A percentile compares a stretch with the other conserved stretches of the same genome.
Conservation (phyloP, 2,888 invertebrate species). For the Melinaea marsaeus region DNA sequence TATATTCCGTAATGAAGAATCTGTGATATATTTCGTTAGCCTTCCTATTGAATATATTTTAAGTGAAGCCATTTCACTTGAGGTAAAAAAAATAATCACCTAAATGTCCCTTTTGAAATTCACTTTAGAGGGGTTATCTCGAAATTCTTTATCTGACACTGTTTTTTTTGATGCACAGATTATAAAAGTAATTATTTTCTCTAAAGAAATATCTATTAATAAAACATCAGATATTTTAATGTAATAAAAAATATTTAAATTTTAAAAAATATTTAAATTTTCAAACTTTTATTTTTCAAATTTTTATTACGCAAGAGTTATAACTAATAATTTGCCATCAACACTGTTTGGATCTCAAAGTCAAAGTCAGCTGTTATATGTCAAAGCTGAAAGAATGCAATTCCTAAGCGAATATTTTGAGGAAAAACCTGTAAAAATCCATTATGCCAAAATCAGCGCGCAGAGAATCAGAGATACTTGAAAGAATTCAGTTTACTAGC, state of each 20-base stretch:
- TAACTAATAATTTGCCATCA: no score
- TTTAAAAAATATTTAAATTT: no score
- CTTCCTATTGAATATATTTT: conserved; percentile 69
- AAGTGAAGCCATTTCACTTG: conserved; percentile 68
- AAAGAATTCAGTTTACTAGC: conserved; percentile 23
- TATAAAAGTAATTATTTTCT: not conserved
- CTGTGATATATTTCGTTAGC: conserved; percentile 69
- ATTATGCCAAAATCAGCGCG: conserved; percentile 28
- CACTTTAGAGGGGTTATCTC: conserved; percentile 50
- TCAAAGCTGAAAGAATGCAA: conserved; percentile 7
- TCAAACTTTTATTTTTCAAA: no score
- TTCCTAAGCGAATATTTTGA: conserved; percentile 1
- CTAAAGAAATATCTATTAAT: not conserved
- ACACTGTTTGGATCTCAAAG: conserved; percentile 8
- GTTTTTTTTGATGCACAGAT: conserved; percentile 33
- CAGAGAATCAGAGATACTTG: conserved; percentile 32
- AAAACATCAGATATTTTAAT: not conserved
- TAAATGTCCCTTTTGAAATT: conserved; percentile 21
- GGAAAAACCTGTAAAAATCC: conserved; percentile 36
- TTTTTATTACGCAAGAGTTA: no score
- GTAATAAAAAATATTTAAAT: not conserved
- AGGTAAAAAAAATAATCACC: conserved; percentile 16
- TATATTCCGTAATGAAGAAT: conserved; percentile 63
- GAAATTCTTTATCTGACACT: conserved; percentile 33
- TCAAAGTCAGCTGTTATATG: conserved; percentile 7